phyloP scores from a whole-genome alignment of 2,113 vertebrate species.

The Todiramphus saurophagus region DNA sequence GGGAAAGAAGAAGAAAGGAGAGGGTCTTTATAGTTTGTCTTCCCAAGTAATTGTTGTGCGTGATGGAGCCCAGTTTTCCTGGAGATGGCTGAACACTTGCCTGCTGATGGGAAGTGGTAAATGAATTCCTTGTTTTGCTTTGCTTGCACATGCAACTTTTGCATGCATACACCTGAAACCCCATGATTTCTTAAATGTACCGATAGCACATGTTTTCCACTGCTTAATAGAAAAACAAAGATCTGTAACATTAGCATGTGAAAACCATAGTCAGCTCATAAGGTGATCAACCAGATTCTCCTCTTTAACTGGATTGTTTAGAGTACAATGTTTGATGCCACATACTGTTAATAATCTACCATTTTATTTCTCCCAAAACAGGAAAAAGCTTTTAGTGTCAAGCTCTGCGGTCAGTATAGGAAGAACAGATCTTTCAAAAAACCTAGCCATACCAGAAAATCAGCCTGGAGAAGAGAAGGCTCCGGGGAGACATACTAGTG shows the following conservation, averaged over 20 bases:
- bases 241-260: not conserved
- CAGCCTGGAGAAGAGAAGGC: no score
- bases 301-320: not conserved
- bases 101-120: not conserved
- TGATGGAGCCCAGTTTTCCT: no score
- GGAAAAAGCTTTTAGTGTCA: not conserved
- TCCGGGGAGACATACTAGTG: no score
- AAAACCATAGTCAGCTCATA: not conserved
- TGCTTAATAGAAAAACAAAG: not conserved
- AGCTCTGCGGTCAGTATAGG: not conserved
- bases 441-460: not conserved
- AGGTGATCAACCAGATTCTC: not conserved
- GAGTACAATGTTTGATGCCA: not conserved
- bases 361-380: not conserved
- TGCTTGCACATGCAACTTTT: fast-evolving
- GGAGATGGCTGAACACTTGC: not conserved
- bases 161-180: not conserved
- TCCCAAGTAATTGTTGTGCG: no score
- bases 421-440: not conserved
- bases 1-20: no score
- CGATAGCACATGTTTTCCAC: not conserved
- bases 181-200: not conserved
- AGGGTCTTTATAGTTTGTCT: no score
- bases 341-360: not conserved
- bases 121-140: not conserved